Base-by-base conservation (phyloP, 2,113 vertebrate species). In the Ceyx margarethae region DNA sequence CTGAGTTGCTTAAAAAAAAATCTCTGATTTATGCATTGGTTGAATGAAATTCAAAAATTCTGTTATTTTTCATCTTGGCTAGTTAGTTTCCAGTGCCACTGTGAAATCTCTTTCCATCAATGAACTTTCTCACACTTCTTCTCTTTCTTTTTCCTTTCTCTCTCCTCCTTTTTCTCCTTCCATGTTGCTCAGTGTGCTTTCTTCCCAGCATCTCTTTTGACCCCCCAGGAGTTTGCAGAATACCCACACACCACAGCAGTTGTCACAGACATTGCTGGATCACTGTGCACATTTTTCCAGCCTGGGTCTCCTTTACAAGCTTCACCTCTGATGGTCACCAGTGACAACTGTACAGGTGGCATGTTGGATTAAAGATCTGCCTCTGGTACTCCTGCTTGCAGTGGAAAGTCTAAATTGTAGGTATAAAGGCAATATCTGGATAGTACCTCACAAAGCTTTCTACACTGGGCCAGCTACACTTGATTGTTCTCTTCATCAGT, bases 401-500 rank as follows among this genome's bases (percentile, higher is more conserved):
- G 18, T 45, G 15, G 23, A 1, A 76, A 57, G 16, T 42, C 25
- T 57, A 23, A 85, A 72, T 62, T 72, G 11, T 54, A 69, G 51
- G 25, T 56, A 37, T 20, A 57, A 73, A 73, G 29, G 20, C 26
- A 80, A 6, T 48, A 62, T 37, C n/a, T 76, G 28, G 2, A 10
- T 12, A 62, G 23, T 12, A 37, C 15, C 28, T 62, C 67, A 33
- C 56, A 54, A 73, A 79, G 12, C n/a, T 82, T 64, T 65, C 82
- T 89, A 22, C 6, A 0, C 11, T 53, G 29, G 48, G 28, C n/a
- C 0, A 1, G 40, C 20, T 72, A 9, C 29, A 29, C 48, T 79
- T 76, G 31, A 29, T 71, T 51, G 9, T 48, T 67, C 33, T 74
- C 51, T 91, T 92, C 45, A 61, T 65, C 62, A 54, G 6, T 19